Evolutionary conservation across 1,140 invertebrate species (phyloP), one percentile per base, ranked within the genome.

Genomic region (Argopecten irradians): DNA sequence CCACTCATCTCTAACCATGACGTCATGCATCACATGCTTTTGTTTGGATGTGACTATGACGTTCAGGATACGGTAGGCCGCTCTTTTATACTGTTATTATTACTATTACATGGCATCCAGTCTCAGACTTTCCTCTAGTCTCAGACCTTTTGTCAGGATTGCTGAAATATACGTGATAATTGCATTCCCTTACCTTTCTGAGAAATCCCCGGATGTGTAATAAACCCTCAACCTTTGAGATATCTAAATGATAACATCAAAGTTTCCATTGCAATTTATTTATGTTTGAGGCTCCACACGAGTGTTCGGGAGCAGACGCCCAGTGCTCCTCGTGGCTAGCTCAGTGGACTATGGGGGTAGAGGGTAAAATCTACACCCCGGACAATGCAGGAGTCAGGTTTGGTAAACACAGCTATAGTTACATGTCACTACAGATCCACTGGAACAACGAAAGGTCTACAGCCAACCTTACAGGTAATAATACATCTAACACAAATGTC

Each of bases 341-440:
- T 14, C 93, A 94, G 86, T 94, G 93, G 92, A 92, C 92, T 5
- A 85, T 93, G 43, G 94, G 94, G 3, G 89, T 94, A 35, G 39
- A 89, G 33, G 91, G 91, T 13, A 85, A 87, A 11, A 92, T 93
- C 32, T 93, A 91, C 85, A 89, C 91, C 8, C 90, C 91, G n/a
- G 39, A 84, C 3, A 85, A 92, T 33, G 90, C 91, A 0, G 94
- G 93, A 0, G 90, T 93, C 32, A 88, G 91, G 14, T 92, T 94
- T 86, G 94, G 94, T 0, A 90, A 90, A 71, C 87, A 89, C 28
- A 90, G 89, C 2, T 90, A 91, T 33, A 86, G 86, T 19, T 91
- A 91, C n/a, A 43, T 94, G 34, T 84, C 91, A 5, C 86, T 94
- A 19, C 94, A 94, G 89, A 91, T 94, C 35, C 94, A 94, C 83